Base-by-base conservation (phyloP, 2,113 vertebrate species). In the Caloenas nicobarica region DNA sequence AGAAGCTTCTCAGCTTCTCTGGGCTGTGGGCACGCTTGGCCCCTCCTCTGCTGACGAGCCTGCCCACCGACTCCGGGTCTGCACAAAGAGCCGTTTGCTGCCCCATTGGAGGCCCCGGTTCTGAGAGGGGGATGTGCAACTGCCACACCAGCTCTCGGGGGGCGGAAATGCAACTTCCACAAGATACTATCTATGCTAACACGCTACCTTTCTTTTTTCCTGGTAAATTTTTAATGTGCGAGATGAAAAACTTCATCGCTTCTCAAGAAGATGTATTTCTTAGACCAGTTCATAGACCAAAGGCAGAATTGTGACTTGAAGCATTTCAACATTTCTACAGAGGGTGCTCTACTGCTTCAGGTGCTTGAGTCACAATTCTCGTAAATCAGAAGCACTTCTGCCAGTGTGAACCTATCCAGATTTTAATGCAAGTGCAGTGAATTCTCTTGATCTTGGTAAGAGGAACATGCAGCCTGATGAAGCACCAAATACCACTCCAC, bases 401-500 rank as follows among this genome's bases (percentile, higher is more conserved):
- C 23, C 50, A 25, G 7, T 14, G 23, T 13, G 22, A 82, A 16
- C 6, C 21, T 18, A 17, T 16, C 3, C 36, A 22, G 25, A 64
- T 60, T 64, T 64, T 26, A 70, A 26, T 15, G 19, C 13, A 31
- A 83, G 28, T 15, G n/a, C 60, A 73, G 3, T 31, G 31, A 65
- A 48, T 38, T 51, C 22, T 48, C 40, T 34, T 51, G 16, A 69
- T 26, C 38, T 56, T 51, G 9, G 7, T 17, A 26, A 51, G 21
- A 74, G 19, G 7, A 89, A 33, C 34, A n/a, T 3, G 16, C 13
- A 71, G 33, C 19, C 28, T 0, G 0, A 19, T 4, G 17, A 16
- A 80, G 8, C 58, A 53, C 3, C 42, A 56, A 26, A 33, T 11
- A 40, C 22, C 26, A 25, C 19, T 46, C 16, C 10, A 3, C 7